phyloP scores from a whole-genome alignment of 2,888 invertebrate genomes.

The Busseola fusca region DNA sequence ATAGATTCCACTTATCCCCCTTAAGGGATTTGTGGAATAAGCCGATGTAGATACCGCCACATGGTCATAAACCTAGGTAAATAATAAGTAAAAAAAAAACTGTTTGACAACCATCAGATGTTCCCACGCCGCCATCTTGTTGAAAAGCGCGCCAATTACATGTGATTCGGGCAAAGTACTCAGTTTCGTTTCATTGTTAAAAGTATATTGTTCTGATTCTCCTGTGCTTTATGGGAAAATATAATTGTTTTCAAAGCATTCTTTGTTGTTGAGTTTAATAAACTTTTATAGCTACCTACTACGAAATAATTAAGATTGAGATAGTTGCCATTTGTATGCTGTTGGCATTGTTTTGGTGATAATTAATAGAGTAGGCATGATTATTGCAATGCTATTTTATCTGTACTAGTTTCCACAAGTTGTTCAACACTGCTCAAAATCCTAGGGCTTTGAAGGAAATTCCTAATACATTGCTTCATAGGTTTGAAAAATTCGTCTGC shows the following conservation, averaged over 20 bases:
- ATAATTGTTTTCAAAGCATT: constrained; percentile 58
- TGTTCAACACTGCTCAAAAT: neutral
- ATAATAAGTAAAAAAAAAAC: constrained; percentile 8
- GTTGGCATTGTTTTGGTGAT: neutral
- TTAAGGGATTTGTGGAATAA: too few species aligned
- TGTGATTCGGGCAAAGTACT: constrained; percentile 75
- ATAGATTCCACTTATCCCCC: too few species aligned
- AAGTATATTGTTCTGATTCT: constrained; percentile 67
- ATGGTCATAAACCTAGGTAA: too few species aligned
- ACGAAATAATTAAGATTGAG: constrained; percentile 28
- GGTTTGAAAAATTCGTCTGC: too few species aligned
- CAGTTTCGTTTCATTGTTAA: constrained; percentile 72
- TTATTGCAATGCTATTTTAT: neutral
- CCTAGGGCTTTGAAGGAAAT: too few species aligned
- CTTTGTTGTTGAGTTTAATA: constrained; percentile 56
- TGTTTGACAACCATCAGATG: constrained; percentile 22
- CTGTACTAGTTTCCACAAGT: neutral
- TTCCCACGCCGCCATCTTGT: constrained; percentile 72
- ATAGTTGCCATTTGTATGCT: constrained; percentile 5
- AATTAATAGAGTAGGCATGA: neutral
- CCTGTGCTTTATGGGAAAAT: constrained; percentile 68
- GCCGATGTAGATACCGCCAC: too few species aligned
- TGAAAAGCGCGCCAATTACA: constrained; percentile 72
- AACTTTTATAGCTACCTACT: constrained; percentile 50
- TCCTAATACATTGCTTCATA: too few species aligned